Percentiles rank a stretch among this genome's conserved stretches.
Conservation (phyloP, 2,797 vertebrate species). For the Urosaurus nigricauda region DNA sequence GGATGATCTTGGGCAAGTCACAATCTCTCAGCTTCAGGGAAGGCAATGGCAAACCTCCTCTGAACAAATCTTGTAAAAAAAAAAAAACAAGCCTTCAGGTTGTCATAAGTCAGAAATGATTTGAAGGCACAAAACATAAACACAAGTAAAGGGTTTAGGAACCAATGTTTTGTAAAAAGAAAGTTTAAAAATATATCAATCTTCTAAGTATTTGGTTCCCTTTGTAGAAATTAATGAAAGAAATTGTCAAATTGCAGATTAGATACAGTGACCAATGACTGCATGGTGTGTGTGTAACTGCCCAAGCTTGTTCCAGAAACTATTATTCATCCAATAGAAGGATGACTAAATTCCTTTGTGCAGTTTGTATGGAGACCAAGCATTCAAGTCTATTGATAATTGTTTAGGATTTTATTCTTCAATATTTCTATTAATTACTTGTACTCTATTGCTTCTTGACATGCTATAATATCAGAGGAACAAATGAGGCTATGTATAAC, state of each 20-base stretch:
- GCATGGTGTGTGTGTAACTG: not conserved
- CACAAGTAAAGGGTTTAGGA: not conserved
- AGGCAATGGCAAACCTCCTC: too few species aligned
- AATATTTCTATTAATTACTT: not conserved
- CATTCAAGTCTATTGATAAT: not conserved
- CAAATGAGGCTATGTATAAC: constrained; percentile 57
- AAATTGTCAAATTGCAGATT: not conserved
- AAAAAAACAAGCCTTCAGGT: too few species aligned
- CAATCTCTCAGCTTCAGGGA: too few species aligned
- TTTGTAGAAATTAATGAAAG: not conserved
- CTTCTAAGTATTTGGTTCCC: not conserved
- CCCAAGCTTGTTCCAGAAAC: constrained; percentile 46
- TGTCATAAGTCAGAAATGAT: too few species aligned
- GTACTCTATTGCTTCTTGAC: not conserved
- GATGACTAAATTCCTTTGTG: not conserved
- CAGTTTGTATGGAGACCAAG: constrained; percentile 34
- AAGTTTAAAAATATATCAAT: not conserved
- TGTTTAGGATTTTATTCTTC: not conserved
- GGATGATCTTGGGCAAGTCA: too few species aligned
- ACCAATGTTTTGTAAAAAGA: not conserved
- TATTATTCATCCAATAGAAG: constrained; percentile 24
- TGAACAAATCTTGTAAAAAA: too few species aligned
- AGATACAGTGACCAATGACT: not conserved
- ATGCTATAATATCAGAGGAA: constrained; percentile 50
- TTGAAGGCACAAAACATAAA: too few species aligned